Base-by-base conservation (phyloP, 2,113 vertebrate genomes). In the Dasypus novemcinctus region DNA sequence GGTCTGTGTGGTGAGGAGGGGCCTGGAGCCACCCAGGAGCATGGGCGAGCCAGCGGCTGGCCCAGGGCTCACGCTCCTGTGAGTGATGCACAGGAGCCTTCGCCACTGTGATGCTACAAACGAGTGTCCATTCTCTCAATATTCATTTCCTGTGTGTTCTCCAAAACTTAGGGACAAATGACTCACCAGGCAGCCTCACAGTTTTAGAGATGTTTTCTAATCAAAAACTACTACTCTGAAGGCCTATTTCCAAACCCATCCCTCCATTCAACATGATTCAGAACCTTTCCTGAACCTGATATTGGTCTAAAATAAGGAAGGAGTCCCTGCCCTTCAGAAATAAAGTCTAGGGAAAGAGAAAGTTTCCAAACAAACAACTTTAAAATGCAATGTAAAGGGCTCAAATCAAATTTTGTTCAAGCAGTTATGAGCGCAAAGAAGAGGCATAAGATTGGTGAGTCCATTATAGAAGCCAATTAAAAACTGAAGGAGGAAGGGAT, bases 161-260 rank as follows among this genome's bases (percentile, higher is more conserved):
- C 68, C 41, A 84, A 93, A 78, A 2, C 38, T 54, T 38, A 79
- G 8, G 15, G 68, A 83, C 29, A 43, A 89, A 68, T 72, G 63
- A 52, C 49, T 27, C 43, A 80, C 11, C 33, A 31, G 36, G 63
- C 46, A 82, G 68, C 8, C 38, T 81, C 36, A 46, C 6, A 17
- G 10, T 33, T 43, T 71, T 72, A 84, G 52, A 66, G 23, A 57
- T 3, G 8, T 66, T 85, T 81, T 83, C 49, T 61, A 93, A 76
- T 76, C 49, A 87, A 90, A 89, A 92, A 5, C 18, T 82, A 43
- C 41, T 82, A 29, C n/a, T 90, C 74, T 87, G 38, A 71, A 94
- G 84, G n/a, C 8, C 57, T 2, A 46, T 25, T 82, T 93, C 41
- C 72, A 90, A 74, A 74, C 52, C 23, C 38, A 79, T 46, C 27